phyloP scores from a whole-genome alignment of 2,113 vertebrate species.

The Ophthalmolycus amberensis region DNA sequence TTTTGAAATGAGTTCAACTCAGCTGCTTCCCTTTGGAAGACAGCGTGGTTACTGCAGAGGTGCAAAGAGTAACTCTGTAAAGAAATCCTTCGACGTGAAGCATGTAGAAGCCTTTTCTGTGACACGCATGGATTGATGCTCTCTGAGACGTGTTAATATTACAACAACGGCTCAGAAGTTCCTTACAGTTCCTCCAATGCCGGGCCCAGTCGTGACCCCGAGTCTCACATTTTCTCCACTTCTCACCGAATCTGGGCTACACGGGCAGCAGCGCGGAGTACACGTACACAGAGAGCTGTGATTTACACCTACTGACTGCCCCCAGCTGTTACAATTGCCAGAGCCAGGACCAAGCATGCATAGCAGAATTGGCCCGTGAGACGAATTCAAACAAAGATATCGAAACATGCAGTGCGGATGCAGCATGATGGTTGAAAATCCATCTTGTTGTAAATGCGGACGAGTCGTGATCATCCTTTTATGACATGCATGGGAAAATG shows the following conservation, averaged over 20 bases:
- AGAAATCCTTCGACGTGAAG: not conserved
- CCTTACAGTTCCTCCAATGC: conserved; percentile 13
- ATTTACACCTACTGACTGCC: conserved; percentile 84
- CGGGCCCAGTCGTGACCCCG: conserved; percentile 40
- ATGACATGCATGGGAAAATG: conserved; percentile 18
- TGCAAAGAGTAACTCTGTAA: not conserved
- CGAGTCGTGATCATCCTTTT: not conserved
- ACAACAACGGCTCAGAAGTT: conserved; percentile 31
- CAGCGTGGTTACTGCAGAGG: not conserved
- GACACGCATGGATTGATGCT: not conserved
- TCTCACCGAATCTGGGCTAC: conserved; percentile 48
- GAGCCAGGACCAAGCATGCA: conserved; percentile 79
- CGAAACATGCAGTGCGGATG: conserved; percentile 1
- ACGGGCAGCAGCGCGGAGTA: conserved; percentile 62
- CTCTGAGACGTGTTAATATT: conserved; percentile 30
- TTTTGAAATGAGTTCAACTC: conserved; percentile 26
- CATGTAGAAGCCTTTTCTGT: not conserved
- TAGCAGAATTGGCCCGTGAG: conserved; percentile 71
- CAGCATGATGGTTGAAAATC: not conserved
- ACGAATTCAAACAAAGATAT: conserved; percentile 58
- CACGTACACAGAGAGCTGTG: conserved; percentile 74
- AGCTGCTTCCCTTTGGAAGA: conserved; percentile 11
- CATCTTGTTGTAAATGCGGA: not conserved
- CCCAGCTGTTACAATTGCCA: conserved; percentile 80
- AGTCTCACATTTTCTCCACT: conserved; percentile 52